Evolutionary conservation across 2,888 invertebrate genomes (phyloP).

Genomic region (Stratiomys singularior): DNA sequence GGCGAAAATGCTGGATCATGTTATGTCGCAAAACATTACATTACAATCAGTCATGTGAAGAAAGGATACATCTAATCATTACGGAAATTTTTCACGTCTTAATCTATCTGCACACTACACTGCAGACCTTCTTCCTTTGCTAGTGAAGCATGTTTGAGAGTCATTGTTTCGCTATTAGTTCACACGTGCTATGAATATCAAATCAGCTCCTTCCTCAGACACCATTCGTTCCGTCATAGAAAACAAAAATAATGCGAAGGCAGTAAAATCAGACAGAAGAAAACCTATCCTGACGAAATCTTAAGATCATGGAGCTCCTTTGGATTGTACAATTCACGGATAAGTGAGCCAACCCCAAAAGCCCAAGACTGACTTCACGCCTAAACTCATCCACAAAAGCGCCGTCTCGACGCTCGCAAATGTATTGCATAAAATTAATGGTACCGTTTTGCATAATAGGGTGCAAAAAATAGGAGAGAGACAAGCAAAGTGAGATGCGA

Average conservation of each 20-base stretch:
- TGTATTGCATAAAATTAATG: conserved; percentile 52
- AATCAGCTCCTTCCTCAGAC: conserved; percentile 7
- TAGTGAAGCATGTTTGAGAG: neutral
- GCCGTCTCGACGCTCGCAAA: conserved; percentile 43
- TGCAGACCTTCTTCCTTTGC: neutral
- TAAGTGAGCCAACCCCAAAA: neutral
- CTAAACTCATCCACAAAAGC: neutral
- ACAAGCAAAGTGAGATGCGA: neutral
- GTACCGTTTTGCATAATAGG: conserved; percentile 38
- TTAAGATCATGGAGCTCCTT: neutral
- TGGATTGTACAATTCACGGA: neutral
- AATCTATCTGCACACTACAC: neutral
- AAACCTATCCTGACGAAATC: neutral
- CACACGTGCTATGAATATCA: conserved; percentile 12
- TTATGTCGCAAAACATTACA: no score
- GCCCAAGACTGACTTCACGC: neutral
- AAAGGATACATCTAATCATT: neutral
- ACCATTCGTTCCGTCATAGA: neutral
- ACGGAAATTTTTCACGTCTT: conserved; percentile 3
- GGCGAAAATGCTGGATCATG: no score
- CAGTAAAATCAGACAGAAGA: neutral
- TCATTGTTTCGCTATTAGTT: conserved; percentile 30
- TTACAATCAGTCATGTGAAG: no score
- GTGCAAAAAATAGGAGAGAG: neutral
- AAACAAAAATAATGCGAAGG: neutral